Base-by-base conservation (phyloP, 2,113 vertebrate species). In the Crotophaga sulcirostris region DNA sequence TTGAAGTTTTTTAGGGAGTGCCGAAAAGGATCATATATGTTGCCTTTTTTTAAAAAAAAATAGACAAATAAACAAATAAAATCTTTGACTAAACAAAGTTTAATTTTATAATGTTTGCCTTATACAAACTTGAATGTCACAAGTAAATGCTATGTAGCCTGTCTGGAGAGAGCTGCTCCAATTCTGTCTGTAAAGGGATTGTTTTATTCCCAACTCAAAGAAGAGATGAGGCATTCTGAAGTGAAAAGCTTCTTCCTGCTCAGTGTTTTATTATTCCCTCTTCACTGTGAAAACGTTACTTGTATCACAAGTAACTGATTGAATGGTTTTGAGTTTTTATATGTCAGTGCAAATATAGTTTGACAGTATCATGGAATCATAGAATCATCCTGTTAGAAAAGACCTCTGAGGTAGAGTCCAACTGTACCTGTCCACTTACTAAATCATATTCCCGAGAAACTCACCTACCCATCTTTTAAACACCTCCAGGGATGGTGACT, bases 171-270 rank as follows among this genome's bases (percentile, higher is more conserved):
- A 85, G 20, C 23, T 83, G 45, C 51, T 52, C 2, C 4, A 12
- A 94, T 24, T 88, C 59, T 90, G 60, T 73, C 36, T 82, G 55
- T 77, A 91, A 84, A 86, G 55, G 38, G 67, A 63, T n/a, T 74
- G 84, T 96, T 96, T 62, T 59, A 67, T 80, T 95, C 72, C 52
- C 74, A 55, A 54, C 36, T 34, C 42, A 90, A 80, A 85, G n/a
- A 95, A 87, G n/a, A 84, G 63, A 84, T 74, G 79, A 80, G 18
- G 21, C 55, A 67, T 92, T 92, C 42, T 85, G 63, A 91, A 83
- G 14, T 67, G 45, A 95, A 69, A 87, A 69, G 12, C 13, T 62
- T 91, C 84, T 82, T 79, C n/a, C 66, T 74, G 28, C 18, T 92
- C 54, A 13, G 29, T 73, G 16, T 81, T 93, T 81, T 78, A 59